A percentile compares a stretch with the other conserved stretches of the same genome.
Conservation (phyloP, 30 jellyfish, hydroid and myxozoan species). For the Aurelia sp. region DNA sequence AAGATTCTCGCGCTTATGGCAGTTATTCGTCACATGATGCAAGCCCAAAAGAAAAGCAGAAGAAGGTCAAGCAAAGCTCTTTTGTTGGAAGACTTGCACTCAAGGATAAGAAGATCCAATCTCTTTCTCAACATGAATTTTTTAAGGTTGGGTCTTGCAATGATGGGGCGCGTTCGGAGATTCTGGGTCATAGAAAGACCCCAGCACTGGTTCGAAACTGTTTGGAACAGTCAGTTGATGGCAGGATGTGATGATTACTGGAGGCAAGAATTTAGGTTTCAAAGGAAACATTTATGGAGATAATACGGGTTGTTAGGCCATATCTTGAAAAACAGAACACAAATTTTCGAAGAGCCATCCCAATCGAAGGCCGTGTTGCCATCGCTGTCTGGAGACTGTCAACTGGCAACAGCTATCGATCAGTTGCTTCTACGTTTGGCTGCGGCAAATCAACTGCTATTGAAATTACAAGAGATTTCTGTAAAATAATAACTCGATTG, state of each 20-base stretch:
- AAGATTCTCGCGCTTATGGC: no score
- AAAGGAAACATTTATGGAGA: neutral
- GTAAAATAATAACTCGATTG: no score
- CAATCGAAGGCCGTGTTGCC: slow-evolving; percentile 7
- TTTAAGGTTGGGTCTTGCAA: slow-evolving; percentile 2
- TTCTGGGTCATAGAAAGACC: slow-evolving; percentile 13
- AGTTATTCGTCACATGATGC: no score
- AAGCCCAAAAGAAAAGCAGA: no score
- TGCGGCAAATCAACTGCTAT: neutral
- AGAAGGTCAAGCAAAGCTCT: no score
- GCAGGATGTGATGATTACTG: neutral
- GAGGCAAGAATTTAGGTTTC: neutral
- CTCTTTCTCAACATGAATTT: neutral
- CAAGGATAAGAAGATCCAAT: slow-evolving; percentile 2
- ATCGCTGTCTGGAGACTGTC: slow-evolving; percentile 21
- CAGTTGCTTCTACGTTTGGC: neutral
- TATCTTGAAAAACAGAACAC: neutral
- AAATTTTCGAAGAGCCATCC: slow-evolving; percentile 11
- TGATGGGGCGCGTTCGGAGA: neutral
- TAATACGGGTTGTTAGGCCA: neutral
- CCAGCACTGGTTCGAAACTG: slow-evolving; percentile 2
- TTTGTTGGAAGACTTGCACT: neutral
- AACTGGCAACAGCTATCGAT: neutral
- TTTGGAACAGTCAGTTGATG: neutral
- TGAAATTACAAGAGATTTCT: no score